Evolutionary conservation across 2,797 vertebrate species (phyloP), one percentile per base, ranked within the genome.

Genomic region (Lepilemur ruficaudatus): DNA sequence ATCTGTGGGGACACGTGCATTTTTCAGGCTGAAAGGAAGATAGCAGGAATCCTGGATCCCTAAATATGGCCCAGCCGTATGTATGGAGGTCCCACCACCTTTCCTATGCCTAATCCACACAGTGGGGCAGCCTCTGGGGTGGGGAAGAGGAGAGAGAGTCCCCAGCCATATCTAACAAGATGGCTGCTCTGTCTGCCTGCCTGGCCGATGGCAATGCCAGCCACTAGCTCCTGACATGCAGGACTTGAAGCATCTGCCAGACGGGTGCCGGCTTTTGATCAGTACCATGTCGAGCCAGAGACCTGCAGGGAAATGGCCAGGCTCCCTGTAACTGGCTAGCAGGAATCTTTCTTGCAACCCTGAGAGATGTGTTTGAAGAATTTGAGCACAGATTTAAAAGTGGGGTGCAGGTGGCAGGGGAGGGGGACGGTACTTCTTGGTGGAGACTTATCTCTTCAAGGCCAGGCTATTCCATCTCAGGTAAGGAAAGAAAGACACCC

Each of bases 181-280:
- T 86, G 96, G 90, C 93, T 0, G 7, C 28, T n/a, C 41, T 9
- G 48, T 15, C 59, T 30, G 82, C 46, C n/a, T 80, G 89, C 80
- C 94, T 75, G 55, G 89, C 89, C 25, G 61, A n/a, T 11, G 15
- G 95, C 80, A 4, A 69, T 46, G 25, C 79, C 93, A 69, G 95
- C 80, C 86, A n/a, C 94, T 20, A 1, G 80, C 92, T 93, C 72
- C 91, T 17, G 2, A 73, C 67, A 83, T 15, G 22, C 78, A 65
- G 92, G 70, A 80, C 91, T 59, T 18, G n/a, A 82, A 92, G 95
- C 82, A 73, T 91, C 94, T 96, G 97, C 95, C 93, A 89, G 93
- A 76, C 57, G 23, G 70, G 38, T 69, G 63, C 92, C 7, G 38
- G 91, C 96, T 95, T 97, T 97, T 95, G 95, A 97, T 98, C 97